Base-by-base conservation (phyloP, 1,140 invertebrate species). In the Hycleus phaleratus region DNA sequence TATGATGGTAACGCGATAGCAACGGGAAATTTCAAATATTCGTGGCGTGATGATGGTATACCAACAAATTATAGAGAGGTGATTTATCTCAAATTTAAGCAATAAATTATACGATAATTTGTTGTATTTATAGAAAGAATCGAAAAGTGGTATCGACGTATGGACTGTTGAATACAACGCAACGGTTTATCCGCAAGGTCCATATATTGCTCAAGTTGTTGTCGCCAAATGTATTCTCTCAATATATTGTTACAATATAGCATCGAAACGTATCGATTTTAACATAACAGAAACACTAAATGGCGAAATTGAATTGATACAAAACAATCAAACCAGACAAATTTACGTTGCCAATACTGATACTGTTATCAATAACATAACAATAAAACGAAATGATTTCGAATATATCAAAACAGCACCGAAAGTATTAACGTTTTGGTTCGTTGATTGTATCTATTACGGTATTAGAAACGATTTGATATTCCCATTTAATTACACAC, bases 401-500 rank as follows among this genome's bases (percentile, higher is more conserved):
- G 65, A 79, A 42, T 87, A 79, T 68, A 64, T 88, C 12, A 76
- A 73, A 9, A 82, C 82, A 63, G 80, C 86, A 1, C 84, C 83
- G 6, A 77, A 77, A 24, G 73, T 87, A 10, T 71, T 79, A 12
- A 85, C 84, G 7, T 88, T 82, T 68, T 91, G 88, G 88, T 90
- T 89, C 67, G 77, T 89, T 44, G 83, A 90, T 67, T 91, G 87
- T 66, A 75, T 79, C 61, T 86, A 84, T 72, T 79, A 85, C 55
- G 87, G 85, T 40, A 72, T 79, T 55, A 82, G 82, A 0, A 75
- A 74, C 47, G 78, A 84, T 70, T 79, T 82, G 32, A 71, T 75
- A 24, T 83, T 86, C 58, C 67, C 72, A 49, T 81, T 81, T 57
- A 85, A 82, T 64, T 90, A 87, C 67, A 77, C 78, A 1, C 74